Percentiles rank a stretch among this genome's conserved stretches.
Evolutionary conservation across 1,140 invertebrate species (phyloP).

Genomic region (Thalassaphorura encarpata): DNA sequence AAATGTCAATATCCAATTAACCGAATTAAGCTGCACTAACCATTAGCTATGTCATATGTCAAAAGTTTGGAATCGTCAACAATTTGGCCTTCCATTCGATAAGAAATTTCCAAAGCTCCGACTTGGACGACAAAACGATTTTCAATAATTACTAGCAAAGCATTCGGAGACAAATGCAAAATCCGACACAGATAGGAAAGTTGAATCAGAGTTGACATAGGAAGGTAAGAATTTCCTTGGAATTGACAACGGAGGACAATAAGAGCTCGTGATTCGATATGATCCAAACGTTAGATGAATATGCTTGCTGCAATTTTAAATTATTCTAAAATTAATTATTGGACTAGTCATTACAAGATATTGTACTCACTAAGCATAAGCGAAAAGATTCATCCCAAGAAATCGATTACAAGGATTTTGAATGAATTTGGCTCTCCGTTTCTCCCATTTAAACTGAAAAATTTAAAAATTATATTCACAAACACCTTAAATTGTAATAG

Average conservation of each 20-base stretch:
- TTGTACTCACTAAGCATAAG: constrained; percentile 21
- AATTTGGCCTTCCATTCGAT: not conserved
- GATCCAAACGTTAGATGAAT: constrained; percentile 23
- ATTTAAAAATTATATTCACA: too few species aligned
- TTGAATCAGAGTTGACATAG: too few species aligned
- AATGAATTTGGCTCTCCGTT: constrained; percentile 10
- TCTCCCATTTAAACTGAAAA: constrained; percentile 19
- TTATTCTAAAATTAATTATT: too few species aligned
- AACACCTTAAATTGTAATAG: too few species aligned
- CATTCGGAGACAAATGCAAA: constrained; percentile 25
- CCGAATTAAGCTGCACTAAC: constrained; percentile 7
- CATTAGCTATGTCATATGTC: constrained; percentile 11
- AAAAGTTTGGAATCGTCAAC: not conserved
- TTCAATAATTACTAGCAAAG: constrained; percentile 9
- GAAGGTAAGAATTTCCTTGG: constrained; percentile 1
- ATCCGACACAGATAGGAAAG: too few species aligned
- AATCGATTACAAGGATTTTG: constrained; percentile 12
- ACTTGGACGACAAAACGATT: constrained; percentile 13
- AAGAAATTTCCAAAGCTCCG: constrained; percentile 15
- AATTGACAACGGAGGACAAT: constrained; percentile 14
- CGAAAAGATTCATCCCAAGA: constrained; percentile 14
- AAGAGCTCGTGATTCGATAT: constrained; percentile 12
- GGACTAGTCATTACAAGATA: too few species aligned
- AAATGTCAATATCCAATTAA: not conserved
- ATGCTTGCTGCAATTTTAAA: constrained; percentile 16